Evolutionary conservation across 2,888 invertebrate species (phyloP).

Genomic region (Nymphalis polychloros): DNA sequence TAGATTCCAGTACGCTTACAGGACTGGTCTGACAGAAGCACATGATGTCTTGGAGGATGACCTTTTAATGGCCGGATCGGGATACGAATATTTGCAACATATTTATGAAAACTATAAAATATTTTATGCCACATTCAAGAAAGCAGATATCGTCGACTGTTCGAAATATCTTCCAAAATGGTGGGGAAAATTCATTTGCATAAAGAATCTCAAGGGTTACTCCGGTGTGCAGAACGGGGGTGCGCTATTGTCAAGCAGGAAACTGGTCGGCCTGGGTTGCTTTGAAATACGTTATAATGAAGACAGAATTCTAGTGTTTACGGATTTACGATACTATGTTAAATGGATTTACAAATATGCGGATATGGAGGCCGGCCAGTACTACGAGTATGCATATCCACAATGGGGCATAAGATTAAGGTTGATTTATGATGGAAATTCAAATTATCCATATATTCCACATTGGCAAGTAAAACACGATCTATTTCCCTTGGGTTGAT

Average conservation of each 20-base stretch:
- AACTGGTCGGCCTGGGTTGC: slow-evolving; percentile 51
- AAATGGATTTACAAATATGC: slow-evolving; percentile 43
- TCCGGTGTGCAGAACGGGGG: slow-evolving; percentile 58
- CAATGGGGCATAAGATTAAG: slow-evolving; percentile 47
- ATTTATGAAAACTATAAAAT: slow-evolving; percentile 59
- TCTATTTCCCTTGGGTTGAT: slow-evolving; percentile 38
- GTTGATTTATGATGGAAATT: slow-evolving; percentile 23
- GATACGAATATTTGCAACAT: slow-evolving; percentile 50
- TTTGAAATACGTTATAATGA: slow-evolving; percentile 65
- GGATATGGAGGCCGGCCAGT: slow-evolving; percentile 45
- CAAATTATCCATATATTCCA: slow-evolving; percentile 35
- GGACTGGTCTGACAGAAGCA: slow-evolving; percentile 31
- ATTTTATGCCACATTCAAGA: slow-evolving; percentile 33
- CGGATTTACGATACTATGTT: slow-evolving; percentile 58
- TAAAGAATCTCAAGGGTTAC: slow-evolving; percentile 43
- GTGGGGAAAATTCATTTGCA: slow-evolving; percentile 66
- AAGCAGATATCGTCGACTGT: slow-evolving; percentile 47
- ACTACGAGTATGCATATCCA: slow-evolving; percentile 65
- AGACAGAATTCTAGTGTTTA: slow-evolving; percentile 56
- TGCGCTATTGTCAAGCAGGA: slow-evolving; percentile 38
- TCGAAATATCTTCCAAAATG: slow-evolving; percentile 56
- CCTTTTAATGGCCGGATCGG: slow-evolving; percentile 51
- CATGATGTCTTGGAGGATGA: slow-evolving; percentile 1
- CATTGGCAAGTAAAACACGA: slow-evolving; percentile 28
- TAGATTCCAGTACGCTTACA: slow-evolving; percentile 45